A percentile compares a stretch with the other conserved stretches of the same genome.
Evolutionary conservation across 2,888 invertebrate genomes (phyloP).

Genomic region (Amiota minor): DNA sequence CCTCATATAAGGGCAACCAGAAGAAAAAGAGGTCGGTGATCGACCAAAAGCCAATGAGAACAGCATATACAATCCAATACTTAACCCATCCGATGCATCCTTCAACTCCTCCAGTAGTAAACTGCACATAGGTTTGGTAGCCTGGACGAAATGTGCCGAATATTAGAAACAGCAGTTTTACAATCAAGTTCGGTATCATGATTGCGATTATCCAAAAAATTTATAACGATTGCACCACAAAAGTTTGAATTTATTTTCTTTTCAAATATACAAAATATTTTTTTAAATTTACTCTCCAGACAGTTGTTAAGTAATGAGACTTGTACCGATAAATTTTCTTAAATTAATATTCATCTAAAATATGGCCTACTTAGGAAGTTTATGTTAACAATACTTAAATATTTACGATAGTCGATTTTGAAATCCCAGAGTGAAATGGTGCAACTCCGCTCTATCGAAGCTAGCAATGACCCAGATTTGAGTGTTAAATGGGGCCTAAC

Average conservation of each 20-base stretch:
- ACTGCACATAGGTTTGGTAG: neutral
- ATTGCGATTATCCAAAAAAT: neutral
- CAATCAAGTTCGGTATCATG: neutral
- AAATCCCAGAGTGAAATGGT: no score
- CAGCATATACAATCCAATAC: conserved; percentile 9
- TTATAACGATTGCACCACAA: neutral
- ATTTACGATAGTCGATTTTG: no score
- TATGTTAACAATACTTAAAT: no score
- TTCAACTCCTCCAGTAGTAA: no score
- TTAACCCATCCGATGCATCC: neutral
- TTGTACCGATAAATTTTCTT: no score
- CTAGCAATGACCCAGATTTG: no score
- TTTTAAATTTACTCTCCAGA: no score
- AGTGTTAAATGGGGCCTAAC: no score
- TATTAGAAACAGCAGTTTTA: neutral
- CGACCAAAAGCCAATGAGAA: neutral
- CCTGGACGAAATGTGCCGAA: neutral
- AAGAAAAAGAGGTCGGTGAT: neutral
- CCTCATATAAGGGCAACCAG: conserved; percentile 10
- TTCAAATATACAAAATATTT: neutral
- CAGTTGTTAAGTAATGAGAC: no score
- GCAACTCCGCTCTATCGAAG: no score
- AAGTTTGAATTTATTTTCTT: neutral
- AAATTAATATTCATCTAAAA: no score
- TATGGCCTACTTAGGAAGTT: no score